Evolutionary conservation across 2,888 invertebrate species (phyloP), one percentile per base, ranked within the genome.

Genomic region (Brenthis daphne): DNA sequence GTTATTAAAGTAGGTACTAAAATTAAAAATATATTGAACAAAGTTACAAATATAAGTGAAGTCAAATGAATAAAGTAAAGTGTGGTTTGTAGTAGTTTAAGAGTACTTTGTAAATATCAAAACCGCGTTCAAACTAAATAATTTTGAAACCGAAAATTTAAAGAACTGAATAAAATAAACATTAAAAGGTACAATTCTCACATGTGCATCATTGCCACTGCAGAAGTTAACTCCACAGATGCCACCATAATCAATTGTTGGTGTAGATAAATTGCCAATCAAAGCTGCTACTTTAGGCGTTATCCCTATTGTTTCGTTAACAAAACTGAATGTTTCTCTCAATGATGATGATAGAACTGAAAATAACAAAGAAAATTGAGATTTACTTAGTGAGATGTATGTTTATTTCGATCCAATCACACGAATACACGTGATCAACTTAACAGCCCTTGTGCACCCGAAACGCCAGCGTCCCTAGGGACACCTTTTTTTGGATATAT

Each of bases 201-300:
- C 92, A 74, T 90, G 88, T 2, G 87, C 85, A 58, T 86, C 89
- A 14, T 92, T 91, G 1, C 94, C 85, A 29, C 94, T 94, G 79
- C 97, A 96, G 81, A 96, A 97, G 80, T 95, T 95, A 4, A 95
- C 95, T 0, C 97, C 97, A 77, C 97, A 97, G 12, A 94, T 87
- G 63, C 94, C 93, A 6, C 93, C 92, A 13, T 94, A 92, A 73
- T 93, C 93, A 29, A 92, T 84, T 2, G 87, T 75, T 0, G 79
- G 64, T 0, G 70, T 51, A 0, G 85, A 77, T n/a, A 75, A 72
- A 65, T 85, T 85, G 56, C 72, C 79, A 51, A 83, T 71, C 1
- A 86, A 65, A 0, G 79, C 77, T 0, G 77, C 74, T 1, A 79
- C 72, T 3, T 72, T 75, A 8, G 80, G 79, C 0, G 78, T 66